These are phyloP conservation scores for Cricetomys ansorgei DNA, from an alignment of 2,113 vertebrate genomes.

Conservation along the genomic window DNA sequence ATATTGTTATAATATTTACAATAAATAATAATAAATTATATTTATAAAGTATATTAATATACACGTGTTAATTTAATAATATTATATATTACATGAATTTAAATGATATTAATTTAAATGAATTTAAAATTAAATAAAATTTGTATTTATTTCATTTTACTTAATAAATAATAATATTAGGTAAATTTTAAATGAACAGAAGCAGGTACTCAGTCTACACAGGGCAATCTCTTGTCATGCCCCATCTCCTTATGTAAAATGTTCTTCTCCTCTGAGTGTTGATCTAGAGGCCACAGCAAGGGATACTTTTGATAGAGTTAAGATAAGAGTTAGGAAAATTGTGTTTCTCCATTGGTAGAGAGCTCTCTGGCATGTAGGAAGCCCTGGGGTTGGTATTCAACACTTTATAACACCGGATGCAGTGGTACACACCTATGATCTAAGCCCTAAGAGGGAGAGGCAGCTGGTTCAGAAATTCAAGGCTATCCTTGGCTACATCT, in stretches of 20 bases:
- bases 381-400: not conserved
- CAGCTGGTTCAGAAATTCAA: not conserved
- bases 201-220: not conserved
- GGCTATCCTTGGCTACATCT: no score
- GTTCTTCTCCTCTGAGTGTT: conserved; percentile 30
- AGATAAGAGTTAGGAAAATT: not conserved
- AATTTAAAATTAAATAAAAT: no score
- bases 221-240: not conserved
- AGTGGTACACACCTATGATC: not conserved
- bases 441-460: not conserved
- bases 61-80: no score
- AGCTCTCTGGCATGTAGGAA: not conserved
- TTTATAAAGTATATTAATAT: no score
- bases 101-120: no score
- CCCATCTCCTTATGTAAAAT: not conserved
- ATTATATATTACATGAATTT: no score
- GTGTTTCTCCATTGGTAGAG: not conserved
- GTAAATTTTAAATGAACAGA: no score
- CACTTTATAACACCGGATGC: no score
- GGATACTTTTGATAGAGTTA: not conserved
- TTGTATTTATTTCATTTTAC: no score
- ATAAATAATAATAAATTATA: no score
- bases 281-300: not conserved
- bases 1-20: no score
- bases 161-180: no score